A percentile compares a stretch with the other conserved stretches of the same genome.
phyloP scores from a whole-genome alignment of 2,797 vertebrate species.

The Darevskia mixta region DNA sequence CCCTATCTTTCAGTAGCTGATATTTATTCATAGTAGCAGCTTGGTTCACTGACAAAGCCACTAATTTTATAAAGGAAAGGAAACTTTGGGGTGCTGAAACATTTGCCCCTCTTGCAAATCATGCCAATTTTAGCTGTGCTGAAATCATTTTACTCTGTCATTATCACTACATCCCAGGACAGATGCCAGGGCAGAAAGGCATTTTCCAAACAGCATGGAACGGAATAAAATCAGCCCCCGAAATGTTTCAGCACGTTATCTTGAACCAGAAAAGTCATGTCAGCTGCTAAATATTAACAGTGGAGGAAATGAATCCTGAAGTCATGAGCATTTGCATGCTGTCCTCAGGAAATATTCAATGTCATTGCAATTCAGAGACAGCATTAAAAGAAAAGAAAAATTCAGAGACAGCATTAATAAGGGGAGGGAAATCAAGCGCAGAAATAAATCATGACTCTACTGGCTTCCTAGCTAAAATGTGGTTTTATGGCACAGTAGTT shows the following conservation, averaged over 20 bases:
- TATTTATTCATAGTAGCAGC: slow-evolving; percentile 4
- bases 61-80: neutral
- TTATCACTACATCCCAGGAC: neutral
- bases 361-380: slow-evolving; percentile 35
- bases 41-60: neutral
- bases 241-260: slow-evolving; percentile 1
- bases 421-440: neutral
- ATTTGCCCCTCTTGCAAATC: neutral
- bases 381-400: slow-evolving; percentile 28
- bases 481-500: slow-evolving; percentile 9
- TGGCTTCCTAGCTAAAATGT: slow-evolving; percentile 42
- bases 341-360: slow-evolving; percentile 52
- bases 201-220: neutral
- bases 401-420: slow-evolving; percentile 41
- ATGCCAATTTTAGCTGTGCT: neutral
- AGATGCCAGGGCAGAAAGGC: slow-evolving; percentile 24
- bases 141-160: slow-evolving; percentile 17
- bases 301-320: slow-evolving; percentile 34
- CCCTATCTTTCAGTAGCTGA: neutral
- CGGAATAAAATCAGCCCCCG: slow-evolving; percentile 3
- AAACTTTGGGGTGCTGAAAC: slow-evolving; percentile 3
- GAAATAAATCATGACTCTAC: slow-evolving; percentile 27
- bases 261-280: slow-evolving; percentile 30
- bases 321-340: slow-evolving; percentile 31
- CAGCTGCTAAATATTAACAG: slow-evolving; percentile 21